Conservation (phyloP, 2,797 vertebrate species). For the Bradypodion ventrale region DNA sequence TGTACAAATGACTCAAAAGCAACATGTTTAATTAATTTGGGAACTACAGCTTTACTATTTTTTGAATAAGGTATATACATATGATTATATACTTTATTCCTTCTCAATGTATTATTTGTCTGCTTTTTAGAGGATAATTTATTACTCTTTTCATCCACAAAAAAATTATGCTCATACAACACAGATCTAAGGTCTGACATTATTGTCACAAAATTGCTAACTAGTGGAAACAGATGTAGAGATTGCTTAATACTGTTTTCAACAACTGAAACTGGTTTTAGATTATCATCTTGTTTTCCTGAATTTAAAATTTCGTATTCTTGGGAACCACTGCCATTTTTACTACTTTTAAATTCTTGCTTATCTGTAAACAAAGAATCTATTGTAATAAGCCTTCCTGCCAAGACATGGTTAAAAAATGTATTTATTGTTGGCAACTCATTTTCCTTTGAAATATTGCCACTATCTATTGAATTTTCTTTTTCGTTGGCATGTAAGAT, state of each 20-base stretch:
- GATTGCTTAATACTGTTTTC: conserved; percentile 26
- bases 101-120: conserved; percentile 33
- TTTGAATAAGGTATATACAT: conserved; percentile 26
- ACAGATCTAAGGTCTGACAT: conserved; percentile 41
- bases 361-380: background rate
- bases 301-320: conserved; percentile 6
- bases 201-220: conserved; percentile 34
- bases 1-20: conserved; percentile 9
- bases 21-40: conserved; percentile 30
- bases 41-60: conserved; percentile 23
- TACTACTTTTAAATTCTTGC: background rate
- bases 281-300: conserved; percentile 17
- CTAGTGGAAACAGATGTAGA: conserved; percentile 39
- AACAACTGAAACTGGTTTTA: conserved; percentile 39
- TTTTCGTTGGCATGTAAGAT: conserved; percentile 10
- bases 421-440: conserved; percentile 14
- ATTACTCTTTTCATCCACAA: background rate
- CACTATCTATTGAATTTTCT: conserved; percentile 17
- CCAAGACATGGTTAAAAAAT: conserved; percentile 20
- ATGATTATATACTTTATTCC: conserved; percentile 31
- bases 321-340: background rate
- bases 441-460: background rate
- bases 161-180: conserved; percentile 22
- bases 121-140: conserved; percentile 35
- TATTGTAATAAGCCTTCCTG: background rate